Conservation (phyloP, 2,797 vertebrate species). For the Argyrosomus regius region DNA sequence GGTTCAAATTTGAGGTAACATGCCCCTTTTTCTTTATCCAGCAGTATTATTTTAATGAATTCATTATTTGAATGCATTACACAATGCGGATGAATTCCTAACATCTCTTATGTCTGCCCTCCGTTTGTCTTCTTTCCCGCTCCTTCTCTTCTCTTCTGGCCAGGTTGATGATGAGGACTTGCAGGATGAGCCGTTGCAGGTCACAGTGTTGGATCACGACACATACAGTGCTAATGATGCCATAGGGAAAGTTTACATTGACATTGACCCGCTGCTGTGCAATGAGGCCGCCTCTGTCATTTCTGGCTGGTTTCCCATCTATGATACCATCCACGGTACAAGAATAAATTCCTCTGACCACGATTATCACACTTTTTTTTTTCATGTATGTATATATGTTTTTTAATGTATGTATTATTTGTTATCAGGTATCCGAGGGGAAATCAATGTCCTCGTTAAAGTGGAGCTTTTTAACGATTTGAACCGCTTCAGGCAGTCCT, state of each 20-base stretch:
- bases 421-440: constrained; percentile 93
- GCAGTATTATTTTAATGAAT: background rate
- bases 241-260: constrained; percentile 99
- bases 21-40: background rate
- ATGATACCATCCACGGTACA: constrained; percentile 97
- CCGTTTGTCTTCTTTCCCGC: background rate
- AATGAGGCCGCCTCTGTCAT: constrained; percentile 97
- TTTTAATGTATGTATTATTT: constrained; percentile 5
- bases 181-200: constrained; percentile 97
- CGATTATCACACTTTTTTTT: background rate
- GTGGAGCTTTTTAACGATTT: constrained; percentile 99
- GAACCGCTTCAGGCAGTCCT: constrained; percentile 98
- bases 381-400: background rate
- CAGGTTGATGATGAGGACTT: constrained; percentile 99
- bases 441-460: constrained; percentile 97
- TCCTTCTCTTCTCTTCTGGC: constrained; percentile 12
- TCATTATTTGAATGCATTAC: background rate
- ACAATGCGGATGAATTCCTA: background rate
- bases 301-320: constrained; percentile 99
- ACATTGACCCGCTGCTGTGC: constrained; percentile 96
- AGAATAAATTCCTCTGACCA: background rate
- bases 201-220: constrained; percentile 98
- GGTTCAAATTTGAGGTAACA: constrained; percentile 99
- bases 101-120: background rate
- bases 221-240: constrained; percentile 99